Evolutionary conservation across 2,797 vertebrate species (phyloP).

Genomic region (Ctenochaetus hawaiiensis): DNA sequence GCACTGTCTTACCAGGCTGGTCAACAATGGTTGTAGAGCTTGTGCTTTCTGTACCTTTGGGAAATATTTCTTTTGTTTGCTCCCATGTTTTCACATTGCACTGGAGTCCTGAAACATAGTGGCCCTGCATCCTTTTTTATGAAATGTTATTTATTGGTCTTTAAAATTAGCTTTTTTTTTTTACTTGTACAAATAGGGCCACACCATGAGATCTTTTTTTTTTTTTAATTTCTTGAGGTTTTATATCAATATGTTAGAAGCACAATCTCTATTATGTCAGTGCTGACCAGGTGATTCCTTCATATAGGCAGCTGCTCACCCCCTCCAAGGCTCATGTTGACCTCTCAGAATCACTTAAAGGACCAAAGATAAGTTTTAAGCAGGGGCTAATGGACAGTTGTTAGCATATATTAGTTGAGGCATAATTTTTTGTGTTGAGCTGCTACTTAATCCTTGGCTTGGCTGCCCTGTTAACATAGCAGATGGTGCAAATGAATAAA

Average conservation of each 20-base stretch:
- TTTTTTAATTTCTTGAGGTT: constrained; percentile 72
- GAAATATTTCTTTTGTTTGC: constrained; percentile 80
- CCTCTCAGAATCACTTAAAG: constrained; percentile 87
- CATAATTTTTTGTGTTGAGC: constrained; percentile 85
- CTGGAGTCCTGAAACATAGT: constrained; percentile 88
- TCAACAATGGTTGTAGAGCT: constrained; percentile 87
- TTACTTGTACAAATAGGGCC: constrained; percentile 81
- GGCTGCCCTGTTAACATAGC: constrained; percentile 84
- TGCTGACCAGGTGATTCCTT: constrained; percentile 85
- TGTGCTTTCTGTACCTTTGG: constrained; percentile 88
- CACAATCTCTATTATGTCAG: constrained; percentile 86
- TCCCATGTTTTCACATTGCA: constrained; percentile 86
- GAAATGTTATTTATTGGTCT: constrained; percentile 93
- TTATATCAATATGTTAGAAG: constrained; percentile 80
- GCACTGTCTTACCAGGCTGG: constrained; percentile 85
- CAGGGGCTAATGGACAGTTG: constrained; percentile 86
- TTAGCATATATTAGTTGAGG: constrained; percentile 80
- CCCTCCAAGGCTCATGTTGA: constrained; percentile 85
- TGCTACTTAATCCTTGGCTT: constrained; percentile 85
- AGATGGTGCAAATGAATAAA: constrained; percentile 83
- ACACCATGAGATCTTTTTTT: constrained; percentile 75
- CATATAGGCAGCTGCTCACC: constrained; percentile 82
- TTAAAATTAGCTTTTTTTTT: constrained; percentile 82
- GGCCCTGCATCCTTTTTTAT: constrained; percentile 84
- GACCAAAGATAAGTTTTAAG: constrained; percentile 93